A percentile compares a stretch with the other conserved stretches of the same genome.
phyloP scores from a whole-genome alignment of 2,113 vertebrate species.

The Bambusicola thoracicus region DNA sequence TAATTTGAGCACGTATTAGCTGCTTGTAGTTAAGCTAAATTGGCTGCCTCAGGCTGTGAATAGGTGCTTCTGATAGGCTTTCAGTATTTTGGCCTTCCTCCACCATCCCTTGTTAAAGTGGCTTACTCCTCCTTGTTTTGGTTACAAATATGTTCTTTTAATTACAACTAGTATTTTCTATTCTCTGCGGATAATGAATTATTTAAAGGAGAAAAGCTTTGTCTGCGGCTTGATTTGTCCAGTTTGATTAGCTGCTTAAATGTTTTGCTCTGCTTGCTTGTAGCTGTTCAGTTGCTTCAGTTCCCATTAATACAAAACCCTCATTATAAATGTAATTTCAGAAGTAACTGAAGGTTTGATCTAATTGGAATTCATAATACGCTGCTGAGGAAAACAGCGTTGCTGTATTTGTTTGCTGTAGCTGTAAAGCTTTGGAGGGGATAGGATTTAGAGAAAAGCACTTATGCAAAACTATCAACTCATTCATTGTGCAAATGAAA shows the following conservation, averaged over 20 bases:
- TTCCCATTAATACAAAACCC: neutral
- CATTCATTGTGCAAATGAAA: neutral
- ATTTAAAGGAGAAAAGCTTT: neutral
- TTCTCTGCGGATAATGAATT: neutral
- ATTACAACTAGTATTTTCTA: neutral
- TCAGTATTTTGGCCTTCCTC: neutral
- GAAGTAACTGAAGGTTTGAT: conserved; percentile 19
- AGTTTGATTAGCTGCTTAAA: neutral
- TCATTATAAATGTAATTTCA: conserved; percentile 24
- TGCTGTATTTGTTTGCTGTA: neutral
- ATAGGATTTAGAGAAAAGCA: neutral
- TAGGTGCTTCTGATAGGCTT: neutral
- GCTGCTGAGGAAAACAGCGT: neutral
- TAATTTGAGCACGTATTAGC: neutral
- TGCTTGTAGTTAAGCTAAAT: neutral
- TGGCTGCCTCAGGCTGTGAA: neutral
- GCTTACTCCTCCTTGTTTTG: neutral
- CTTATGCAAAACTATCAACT: neutral
- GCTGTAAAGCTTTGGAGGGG: neutral
- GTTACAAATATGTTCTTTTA: neutral
- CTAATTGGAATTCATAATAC: neutral
- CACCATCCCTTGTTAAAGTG: neutral
- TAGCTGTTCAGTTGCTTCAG: neutral
- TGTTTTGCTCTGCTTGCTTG: neutral
- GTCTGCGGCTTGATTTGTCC: neutral